Conservation (phyloP, 2,797 vertebrate species). For the Darevskia mixta region DNA sequence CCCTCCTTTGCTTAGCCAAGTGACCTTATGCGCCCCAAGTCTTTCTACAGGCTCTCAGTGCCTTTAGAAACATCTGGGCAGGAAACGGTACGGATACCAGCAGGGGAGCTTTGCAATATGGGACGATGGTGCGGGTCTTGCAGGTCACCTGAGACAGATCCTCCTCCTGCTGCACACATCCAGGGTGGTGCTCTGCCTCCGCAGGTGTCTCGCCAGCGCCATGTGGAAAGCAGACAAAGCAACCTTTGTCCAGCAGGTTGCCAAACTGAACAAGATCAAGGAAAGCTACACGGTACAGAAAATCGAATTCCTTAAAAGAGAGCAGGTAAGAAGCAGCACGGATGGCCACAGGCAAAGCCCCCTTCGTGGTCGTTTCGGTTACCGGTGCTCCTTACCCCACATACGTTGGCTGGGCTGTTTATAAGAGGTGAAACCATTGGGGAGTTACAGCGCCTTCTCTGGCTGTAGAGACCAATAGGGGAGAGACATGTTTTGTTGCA, state of each 20-base stretch:
- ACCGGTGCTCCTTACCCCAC: no score
- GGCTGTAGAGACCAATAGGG: neutral
- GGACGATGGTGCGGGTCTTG: no score
- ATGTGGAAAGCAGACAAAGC: conserved; percentile 71
- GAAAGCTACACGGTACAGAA: conserved; percentile 20
- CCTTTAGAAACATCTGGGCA: neutral
- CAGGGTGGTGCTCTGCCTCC: neutral
- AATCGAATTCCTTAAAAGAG: conserved; percentile 22
- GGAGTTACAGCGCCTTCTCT: no score
- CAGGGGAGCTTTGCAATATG: neutral
- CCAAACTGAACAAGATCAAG: conserved; percentile 61
- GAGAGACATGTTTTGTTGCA: no score
- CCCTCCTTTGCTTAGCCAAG: neutral
- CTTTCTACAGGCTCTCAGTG: no score
- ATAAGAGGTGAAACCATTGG: no score
- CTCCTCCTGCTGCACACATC: neutral
- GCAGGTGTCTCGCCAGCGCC: conserved; percentile 64
- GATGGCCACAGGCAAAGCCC: no score
- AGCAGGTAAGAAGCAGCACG: conserved; percentile 27
- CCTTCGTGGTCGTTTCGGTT: neutral
- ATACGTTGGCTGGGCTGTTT: neutral
- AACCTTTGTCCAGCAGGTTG: conserved; percentile 48
- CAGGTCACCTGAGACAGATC: fast-evolving
- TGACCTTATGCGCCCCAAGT: no score
- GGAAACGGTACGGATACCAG: neutral